Conservation (phyloP, 30 jellyfish, hydroid and myxozoan species). For the Nemopilema nomurai region DNA sequence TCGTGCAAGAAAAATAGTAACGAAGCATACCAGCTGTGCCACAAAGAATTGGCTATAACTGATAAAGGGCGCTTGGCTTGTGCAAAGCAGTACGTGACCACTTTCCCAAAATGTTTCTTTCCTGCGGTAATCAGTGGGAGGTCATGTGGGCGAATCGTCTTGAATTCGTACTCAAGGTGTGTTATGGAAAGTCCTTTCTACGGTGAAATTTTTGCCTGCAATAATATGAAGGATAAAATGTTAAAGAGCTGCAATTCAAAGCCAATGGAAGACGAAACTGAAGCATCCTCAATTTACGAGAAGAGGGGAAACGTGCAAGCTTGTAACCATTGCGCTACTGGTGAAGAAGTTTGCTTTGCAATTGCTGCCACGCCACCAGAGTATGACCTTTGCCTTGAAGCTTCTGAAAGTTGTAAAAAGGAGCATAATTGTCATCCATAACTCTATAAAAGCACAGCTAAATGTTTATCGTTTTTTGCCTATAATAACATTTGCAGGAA, state of each 20-base stretch:
- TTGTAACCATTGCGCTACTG: conserved; percentile 6
- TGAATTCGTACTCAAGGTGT: conserved; percentile 2
- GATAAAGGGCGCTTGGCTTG: background rate
- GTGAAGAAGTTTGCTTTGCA: background rate
- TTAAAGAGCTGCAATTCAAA: background rate
- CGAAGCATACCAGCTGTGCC: conserved; percentile 6
- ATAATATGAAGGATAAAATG: background rate
- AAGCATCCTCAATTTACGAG: background rate
- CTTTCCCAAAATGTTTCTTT: conserved; percentile 25
- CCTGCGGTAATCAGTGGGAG: background rate
- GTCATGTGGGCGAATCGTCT: background rate
- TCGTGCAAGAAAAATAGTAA: conserved; percentile 6
- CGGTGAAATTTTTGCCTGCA: conserved; percentile 27
- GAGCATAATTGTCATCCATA: background rate
- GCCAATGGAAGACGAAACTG: background rate
- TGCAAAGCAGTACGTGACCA: background rate
- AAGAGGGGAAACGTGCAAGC: conserved; percentile 13
- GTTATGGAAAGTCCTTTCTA: conserved; percentile 7
- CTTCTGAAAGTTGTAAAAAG: background rate
- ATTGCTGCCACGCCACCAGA: background rate
- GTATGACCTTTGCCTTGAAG: background rate
- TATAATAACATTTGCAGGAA: background rate
- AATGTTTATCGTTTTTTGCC: background rate
- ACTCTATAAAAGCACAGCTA: background rate
- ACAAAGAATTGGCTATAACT: conserved; percentile 5